Evolutionary conservation across 2,888 invertebrate genomes (phyloP), one percentile per base, ranked within the genome.

Genomic region (Furcula furcula): DNA sequence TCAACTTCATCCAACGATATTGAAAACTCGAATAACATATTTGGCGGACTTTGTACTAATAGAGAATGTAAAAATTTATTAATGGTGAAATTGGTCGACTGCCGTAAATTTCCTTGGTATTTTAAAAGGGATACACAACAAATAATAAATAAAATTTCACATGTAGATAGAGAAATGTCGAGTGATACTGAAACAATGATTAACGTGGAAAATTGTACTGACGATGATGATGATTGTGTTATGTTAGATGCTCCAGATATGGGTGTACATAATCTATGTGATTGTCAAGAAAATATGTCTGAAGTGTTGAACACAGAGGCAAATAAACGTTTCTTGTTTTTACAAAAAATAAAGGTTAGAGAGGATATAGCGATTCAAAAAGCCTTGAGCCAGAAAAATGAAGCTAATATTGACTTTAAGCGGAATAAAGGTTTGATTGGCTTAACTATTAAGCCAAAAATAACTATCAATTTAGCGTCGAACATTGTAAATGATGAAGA

Each of bases 391-490:
- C 14, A 39, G 9, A 57, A 42, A 27, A 41, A 60, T 39, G n/a
- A 19, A 3, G 13, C 20, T n/a, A 31, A 48, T 35, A 23, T 76
- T 7, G 61, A 76, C 47, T 57, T 66, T 7, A 72, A 68, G 43
- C 65, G 52, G 34, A 76, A 76, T 37, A 47, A 16, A 43, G 76
- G 76, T 10, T 52, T 74, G 14, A 33, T 76, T 12, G 76, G 76
- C 6, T 46, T 76, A 38, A 73, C 54, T 52, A 51, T 74, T 29
- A 52, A 33, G 27, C 51, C 31, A 7, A 40, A 45, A 29, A 4
- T 25, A 28, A 22, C 1, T 1, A 18, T 13, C 12, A 12, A 25
- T 13, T 22, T n/a, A 14, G 32, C 9, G 4, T 3, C 10, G 10
- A 22, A 15, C 1, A 12, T 13, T 21, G 4, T 5, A 25, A 9